phyloP scores from a whole-genome alignment of 2,888 invertebrate genomes.

The Apamea crenata region DNA sequence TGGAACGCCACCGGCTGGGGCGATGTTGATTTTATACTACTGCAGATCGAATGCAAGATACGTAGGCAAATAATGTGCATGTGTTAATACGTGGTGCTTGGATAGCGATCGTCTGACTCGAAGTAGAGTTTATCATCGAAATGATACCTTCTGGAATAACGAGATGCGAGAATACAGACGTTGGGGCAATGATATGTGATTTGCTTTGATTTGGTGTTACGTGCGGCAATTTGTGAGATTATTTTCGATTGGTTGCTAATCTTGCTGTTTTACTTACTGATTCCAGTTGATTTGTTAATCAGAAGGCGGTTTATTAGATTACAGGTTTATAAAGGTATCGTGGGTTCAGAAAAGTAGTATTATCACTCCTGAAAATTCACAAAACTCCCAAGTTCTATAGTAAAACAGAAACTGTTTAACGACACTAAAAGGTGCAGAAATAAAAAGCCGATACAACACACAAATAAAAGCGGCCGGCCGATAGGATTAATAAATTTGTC shows the following conservation, averaged over 20 bases:
- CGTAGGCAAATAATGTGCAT: conserved; percentile 76
- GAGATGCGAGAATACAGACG: conserved; percentile 57
- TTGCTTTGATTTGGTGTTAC: conserved; percentile 54
- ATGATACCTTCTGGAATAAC: conserved; percentile 69
- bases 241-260: conserved; percentile 41
- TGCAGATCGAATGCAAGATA: conserved; percentile 81
- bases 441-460: conserved; percentile 74
- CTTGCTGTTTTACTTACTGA: conserved; percentile 21
- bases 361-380: not conserved
- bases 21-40: conserved; percentile 75
- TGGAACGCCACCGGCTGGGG: conserved; percentile 82
- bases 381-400: conserved; percentile 11
- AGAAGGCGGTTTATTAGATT: conserved; percentile 3
- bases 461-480: conserved; percentile 79
- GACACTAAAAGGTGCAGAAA: conserved; percentile 59
- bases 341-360: not conserved
- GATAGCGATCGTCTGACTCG: conserved; percentile 60
- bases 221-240: conserved; percentile 38
- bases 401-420: conserved; percentile 52
- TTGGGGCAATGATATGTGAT: conserved; percentile 59
- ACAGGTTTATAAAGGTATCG: not conserved
- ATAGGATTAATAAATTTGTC: conserved; percentile 90
- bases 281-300: conserved; percentile 10
- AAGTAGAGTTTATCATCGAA: conserved; percentile 65
- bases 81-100: conserved; percentile 72